Base-by-base conservation (phyloP, 2,113 vertebrate species). In the Xenopus borealis region DNA sequence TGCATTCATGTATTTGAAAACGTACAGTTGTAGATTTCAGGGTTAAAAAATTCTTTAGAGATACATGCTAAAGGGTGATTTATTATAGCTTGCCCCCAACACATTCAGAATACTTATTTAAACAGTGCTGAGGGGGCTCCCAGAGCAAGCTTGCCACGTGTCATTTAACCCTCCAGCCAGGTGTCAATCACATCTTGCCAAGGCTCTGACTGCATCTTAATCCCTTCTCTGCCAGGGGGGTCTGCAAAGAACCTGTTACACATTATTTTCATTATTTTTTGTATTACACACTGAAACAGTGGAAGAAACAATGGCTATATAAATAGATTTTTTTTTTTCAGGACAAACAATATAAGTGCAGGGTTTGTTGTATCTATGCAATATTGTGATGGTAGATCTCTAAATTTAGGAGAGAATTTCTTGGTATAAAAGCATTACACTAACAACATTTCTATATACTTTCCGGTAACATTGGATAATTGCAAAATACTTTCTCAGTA, bases 151-250 rank as follows among this genome's bases (percentile, higher is more conserved):
- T 70, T 70, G 30, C 66, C 67, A 69, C 47, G 47, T 50, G 19
- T 77, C 55, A 77, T 77, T 50, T 64, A 23, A 62, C 66, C 66
- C 66, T 55, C 53, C 59, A 77, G 67, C 59, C 66, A 64, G 74
- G 67, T 76, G 74, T 76, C 74, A 76, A 76, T 76, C 74, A 69
- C 27, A 55, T 23, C 57, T n/a, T 57, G 66, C 47, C 74, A 69
- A 63, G 62, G 69, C 61, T 57, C 47, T 61, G 33, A 64, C 18
- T 70, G 74, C 46, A 77, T 70, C 66, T 77, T 77, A 77, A 77
- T 70, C 74, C 67, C 13, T 77, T 77, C 66, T n/a, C 23, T 70
- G 59, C 74, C 66, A 70, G 67, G 45, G 59, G 74, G 67, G 11
- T 53, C 66, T 77, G 47, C 27, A 45, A 69, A 50, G 46, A 55